Evolutionary conservation across 2,113 vertebrate species (phyloP), one percentile per base, ranked within the genome.

Genomic region (Cyprinodon brontotheroides): DNA sequence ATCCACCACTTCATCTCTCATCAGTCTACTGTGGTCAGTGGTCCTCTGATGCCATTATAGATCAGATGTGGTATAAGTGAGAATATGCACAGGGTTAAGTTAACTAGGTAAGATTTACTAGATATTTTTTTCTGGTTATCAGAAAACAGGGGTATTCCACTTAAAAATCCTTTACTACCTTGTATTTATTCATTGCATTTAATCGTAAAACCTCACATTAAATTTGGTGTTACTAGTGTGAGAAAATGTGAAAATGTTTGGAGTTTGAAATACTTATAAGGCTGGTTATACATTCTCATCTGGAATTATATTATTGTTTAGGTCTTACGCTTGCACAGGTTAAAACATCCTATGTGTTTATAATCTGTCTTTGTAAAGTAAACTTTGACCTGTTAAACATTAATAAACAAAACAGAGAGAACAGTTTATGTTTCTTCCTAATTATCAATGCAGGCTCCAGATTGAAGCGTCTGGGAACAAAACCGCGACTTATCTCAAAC

Each of bases 351-450:
- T 20, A 57, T 57, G 50, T 57, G 50, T 57, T 57, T 57, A 57
- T 57, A 39, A 63, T 37, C 15, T 63, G 37, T 63, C 61, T 20
- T n/a, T 40, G 61, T 20, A 63, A 63, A 63, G 15, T 9, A 74
- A 81, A 87, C 86, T 90, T 75, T 86, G 77, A 77, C 76, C 74
- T 75, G 78, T 80, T 82, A 87, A 76, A 68, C 80, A 80, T 82
- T 84, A 88, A 89, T 86, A 87, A 77, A 80, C 50, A 65, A 75
- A 40, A 80, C 85, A 82, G 66, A 84, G 81, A 65, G 64, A 91
- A 81, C 79, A 88, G 78, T 71, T 77, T 66, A 47, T 83, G 81
- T 75, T 87, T 88, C 75, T 77, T 61, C 63, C 72, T 65, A 74
- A 81, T 83, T 77, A 87, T 85, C 83, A 80, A 83, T 83, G 63